phyloP scores from a whole-genome alignment of 2,797 vertebrate genomes.

The Poecilia velifera region DNA sequence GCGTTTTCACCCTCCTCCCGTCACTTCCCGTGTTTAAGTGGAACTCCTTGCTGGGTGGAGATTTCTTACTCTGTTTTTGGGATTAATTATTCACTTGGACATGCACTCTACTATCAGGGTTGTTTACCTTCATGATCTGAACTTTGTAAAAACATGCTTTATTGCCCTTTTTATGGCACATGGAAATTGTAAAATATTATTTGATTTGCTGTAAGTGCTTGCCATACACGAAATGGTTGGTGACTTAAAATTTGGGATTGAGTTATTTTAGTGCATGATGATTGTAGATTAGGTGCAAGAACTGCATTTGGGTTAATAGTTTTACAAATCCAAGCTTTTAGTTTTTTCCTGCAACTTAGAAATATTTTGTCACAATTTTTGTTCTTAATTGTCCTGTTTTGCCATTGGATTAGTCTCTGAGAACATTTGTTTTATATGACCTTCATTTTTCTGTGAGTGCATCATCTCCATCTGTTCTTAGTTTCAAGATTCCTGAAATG shows the following conservation, averaged over 20 bases:
- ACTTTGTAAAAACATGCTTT: conserved; percentile 3
- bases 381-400: not conserved
- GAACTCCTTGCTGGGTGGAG: conserved; percentile 18
- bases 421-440: not conserved
- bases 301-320: not conserved
- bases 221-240: not conserved
- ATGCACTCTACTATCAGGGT: conserved; percentile 1
- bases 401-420: not conserved
- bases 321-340: conserved; percentile 9
- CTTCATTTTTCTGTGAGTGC: not conserved
- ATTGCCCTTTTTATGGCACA: conserved; percentile 14
- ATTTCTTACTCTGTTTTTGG: conserved; percentile 19
- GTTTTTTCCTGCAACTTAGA: not conserved
- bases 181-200: not conserved
- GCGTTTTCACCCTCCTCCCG: conserved; percentile 2
- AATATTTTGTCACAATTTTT: not conserved
- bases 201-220: not conserved
- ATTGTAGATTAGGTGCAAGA: not conserved
- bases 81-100: conserved; percentile 6
- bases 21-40: conserved; percentile 37
- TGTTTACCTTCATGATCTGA: conserved; percentile 24
- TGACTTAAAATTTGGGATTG: not conserved
- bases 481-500: conserved; percentile 4
- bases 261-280: not conserved
- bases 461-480: not conserved